Percentiles rank a stretch among this genome's conserved stretches.
phyloP scores from a whole-genome alignment of 2,888 invertebrate species.

The Andrena bucephala region DNA sequence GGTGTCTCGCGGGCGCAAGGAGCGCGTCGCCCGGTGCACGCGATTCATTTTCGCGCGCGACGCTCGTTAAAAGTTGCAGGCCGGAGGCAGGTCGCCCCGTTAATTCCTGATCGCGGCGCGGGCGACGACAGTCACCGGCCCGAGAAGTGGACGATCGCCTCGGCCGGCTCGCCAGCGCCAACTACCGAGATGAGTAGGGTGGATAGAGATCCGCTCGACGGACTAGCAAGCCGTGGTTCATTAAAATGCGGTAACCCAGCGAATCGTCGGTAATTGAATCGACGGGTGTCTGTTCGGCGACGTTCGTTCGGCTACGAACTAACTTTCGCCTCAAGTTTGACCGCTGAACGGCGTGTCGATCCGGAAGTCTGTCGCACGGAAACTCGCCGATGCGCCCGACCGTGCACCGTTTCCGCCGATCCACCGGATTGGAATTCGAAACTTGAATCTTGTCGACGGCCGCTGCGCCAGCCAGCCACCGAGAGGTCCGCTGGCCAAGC shows the following conservation, averaged over 20 bases:
- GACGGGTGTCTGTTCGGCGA: slow-evolving; percentile 71
- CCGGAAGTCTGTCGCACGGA: slow-evolving; percentile 71
- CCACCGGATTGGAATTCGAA: slow-evolving; percentile 68
- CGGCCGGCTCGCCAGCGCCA: slow-evolving; percentile 13
- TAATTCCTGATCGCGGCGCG: slow-evolving; percentile 9
- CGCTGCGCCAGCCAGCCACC: slow-evolving; percentile 18
- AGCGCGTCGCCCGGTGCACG: not conserved
- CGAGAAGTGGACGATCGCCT: not conserved
- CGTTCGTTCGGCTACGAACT: slow-evolving; percentile 69
- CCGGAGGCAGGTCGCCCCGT: not conserved
- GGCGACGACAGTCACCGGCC: not conserved
- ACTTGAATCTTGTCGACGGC: slow-evolving; percentile 46
- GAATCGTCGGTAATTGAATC: slow-evolving; percentile 81
- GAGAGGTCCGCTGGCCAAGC: slow-evolving; percentile 12
- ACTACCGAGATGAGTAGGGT: slow-evolving; percentile 10
- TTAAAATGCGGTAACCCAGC: slow-evolving; percentile 78
- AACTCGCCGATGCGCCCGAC: slow-evolving; percentile 54
- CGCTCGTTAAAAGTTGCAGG: slow-evolving; percentile 13
- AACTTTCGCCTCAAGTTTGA: slow-evolving; percentile 78
- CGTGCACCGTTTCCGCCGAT: slow-evolving; percentile 65
- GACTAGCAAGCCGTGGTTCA: slow-evolving; percentile 76
- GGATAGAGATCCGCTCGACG: not conserved
- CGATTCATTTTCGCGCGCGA: slow-evolving; percentile 18
- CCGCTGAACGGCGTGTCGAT: slow-evolving; percentile 73
- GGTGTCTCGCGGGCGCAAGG: not conserved